These are phyloP conservation scores for Engystomops pustulosus DNA, from an alignment of 2,113 vertebrate species.

Conservation along the genomic window DNA sequence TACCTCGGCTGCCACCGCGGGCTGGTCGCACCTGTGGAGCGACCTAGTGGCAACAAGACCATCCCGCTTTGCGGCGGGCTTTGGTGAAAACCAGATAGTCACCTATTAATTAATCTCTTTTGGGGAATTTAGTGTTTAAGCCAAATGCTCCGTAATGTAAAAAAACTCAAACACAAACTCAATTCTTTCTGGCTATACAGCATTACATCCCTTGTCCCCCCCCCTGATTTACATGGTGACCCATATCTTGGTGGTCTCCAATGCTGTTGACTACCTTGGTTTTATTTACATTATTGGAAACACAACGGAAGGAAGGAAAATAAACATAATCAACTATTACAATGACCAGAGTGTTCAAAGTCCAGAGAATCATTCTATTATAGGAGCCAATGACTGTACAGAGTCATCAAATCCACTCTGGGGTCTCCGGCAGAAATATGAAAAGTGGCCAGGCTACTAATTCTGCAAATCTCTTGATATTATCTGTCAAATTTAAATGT, in stretches of 20 bases:
- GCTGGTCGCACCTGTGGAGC: too few relatives aligned
- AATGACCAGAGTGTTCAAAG: background rate
- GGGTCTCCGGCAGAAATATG: background rate
- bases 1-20: too few relatives aligned
- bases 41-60: too few relatives aligned
- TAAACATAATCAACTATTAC: conserved; percentile 17
- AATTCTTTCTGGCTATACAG: too few relatives aligned
- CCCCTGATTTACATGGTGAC: background rate
- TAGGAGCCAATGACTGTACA: background rate
- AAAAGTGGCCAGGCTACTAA: background rate
- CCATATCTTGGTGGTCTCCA: background rate
- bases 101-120: too few relatives aligned
- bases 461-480: background rate
- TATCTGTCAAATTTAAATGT: background rate
- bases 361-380: background rate
- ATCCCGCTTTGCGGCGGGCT: too few relatives aligned
- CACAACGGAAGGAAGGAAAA: background rate
- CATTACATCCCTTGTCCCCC: too few relatives aligned
- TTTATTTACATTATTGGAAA: background rate
- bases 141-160: too few relatives aligned
- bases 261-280: background rate
- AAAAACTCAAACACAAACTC: too few relatives aligned
- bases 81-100: too few relatives aligned
- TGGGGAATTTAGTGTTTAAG: too few relatives aligned
- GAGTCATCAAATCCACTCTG: background rate